These are phyloP conservation scores for Centropus unirufus DNA, from an alignment of 2,113 vertebrate genomes.

Conservation along the genomic window DNA sequence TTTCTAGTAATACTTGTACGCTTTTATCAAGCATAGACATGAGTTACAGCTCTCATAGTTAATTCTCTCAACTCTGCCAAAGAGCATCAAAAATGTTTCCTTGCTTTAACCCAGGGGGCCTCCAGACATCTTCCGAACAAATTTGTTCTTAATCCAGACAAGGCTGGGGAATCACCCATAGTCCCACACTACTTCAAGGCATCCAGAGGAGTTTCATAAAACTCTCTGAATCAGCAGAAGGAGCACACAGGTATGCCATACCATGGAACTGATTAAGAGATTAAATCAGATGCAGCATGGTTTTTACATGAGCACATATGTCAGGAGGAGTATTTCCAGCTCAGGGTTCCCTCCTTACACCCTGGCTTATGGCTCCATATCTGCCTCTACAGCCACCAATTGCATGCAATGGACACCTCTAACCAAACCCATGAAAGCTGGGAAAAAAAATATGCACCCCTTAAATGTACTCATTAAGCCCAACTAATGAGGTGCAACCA, in stretches of 20 bases:
- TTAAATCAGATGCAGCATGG: not conserved
- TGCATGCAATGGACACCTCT: not conserved
- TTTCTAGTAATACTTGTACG: not conserved
- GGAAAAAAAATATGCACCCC: rapidly evolving
- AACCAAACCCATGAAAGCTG: not conserved
- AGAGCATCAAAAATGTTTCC: not conserved
- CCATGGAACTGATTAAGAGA: not conserved
- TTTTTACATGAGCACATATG: not conserved
- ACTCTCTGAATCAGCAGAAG: not conserved
- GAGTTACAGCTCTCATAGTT: not conserved
- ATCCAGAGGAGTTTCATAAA: not conserved
- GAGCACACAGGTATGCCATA: not conserved
- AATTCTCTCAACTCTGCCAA: slow-evolving; percentile 1
- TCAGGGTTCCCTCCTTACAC: not conserved
- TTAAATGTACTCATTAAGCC: rapidly evolving
- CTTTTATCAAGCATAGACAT: not conserved
- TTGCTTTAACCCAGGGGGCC: not conserved
- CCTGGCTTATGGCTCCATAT: not conserved
- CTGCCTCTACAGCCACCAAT: not conserved
- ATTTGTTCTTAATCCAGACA: not conserved
- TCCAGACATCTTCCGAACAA: not conserved
- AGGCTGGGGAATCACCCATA: not conserved
- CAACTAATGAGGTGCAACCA: rapidly evolving
- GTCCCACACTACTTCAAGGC: not conserved
- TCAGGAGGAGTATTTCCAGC: not conserved